phyloP scores from a whole-genome alignment of 2,113 vertebrate genomes.

The Numenius arquata region DNA sequence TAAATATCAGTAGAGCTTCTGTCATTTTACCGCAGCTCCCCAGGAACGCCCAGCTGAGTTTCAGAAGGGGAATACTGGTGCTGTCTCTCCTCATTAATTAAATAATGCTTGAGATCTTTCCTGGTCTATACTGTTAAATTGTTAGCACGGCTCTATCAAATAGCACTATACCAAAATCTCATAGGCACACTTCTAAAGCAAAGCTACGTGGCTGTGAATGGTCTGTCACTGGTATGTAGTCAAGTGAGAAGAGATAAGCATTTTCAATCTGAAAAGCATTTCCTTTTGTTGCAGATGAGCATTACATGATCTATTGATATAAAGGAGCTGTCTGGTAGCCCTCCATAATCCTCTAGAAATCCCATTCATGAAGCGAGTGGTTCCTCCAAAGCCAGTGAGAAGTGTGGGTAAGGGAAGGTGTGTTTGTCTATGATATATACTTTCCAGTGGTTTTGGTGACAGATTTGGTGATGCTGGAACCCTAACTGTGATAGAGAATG shows the following conservation, averaged over 20 bases:
- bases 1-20: conserved; percentile 4
- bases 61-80: background rate
- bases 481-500: background rate
- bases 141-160: background rate
- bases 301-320: background rate
- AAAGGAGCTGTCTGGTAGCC: background rate
- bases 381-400: background rate
- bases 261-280: background rate
- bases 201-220: background rate
- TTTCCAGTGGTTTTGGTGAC: background rate
- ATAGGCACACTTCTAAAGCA: background rate
- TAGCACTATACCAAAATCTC: background rate
- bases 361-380: background rate
- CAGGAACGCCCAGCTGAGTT: background rate
- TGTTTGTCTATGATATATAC: background rate
- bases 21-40: background rate
- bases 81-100: background rate
- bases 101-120: background rate
- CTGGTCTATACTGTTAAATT: background rate
- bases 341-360: background rate
- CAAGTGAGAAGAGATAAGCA: background rate
- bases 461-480: background rate
- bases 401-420: background rate
- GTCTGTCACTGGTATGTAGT: background rate
- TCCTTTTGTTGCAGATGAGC: background rate